Evolutionary conservation across 2,797 vertebrate genomes (phyloP), one percentile per base, ranked within the genome.

Genomic region (Hippopotamyrus pictus): DNA sequence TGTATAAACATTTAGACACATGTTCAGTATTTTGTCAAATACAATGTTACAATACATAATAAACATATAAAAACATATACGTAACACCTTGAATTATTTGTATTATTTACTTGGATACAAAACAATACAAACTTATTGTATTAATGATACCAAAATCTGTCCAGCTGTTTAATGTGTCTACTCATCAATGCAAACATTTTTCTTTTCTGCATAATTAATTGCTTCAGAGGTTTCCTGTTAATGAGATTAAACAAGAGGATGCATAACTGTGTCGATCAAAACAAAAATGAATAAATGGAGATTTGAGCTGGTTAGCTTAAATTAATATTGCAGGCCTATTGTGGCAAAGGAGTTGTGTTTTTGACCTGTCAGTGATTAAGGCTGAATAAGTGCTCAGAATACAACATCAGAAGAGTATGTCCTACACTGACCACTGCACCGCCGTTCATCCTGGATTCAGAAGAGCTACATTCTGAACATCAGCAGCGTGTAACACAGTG

Each of bases 291-390:
- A 41, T 65, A 51, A 79, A 50, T 29, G 3, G 51, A 69, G 86
- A 88, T 90, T 90, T 59, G 69, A 29, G 51, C 22, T 87, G 86
- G 48, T 89, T 54, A 76, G 11, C 69, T 89, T 82, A 89, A 44
- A 54, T 87, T 57, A 88, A 87, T 88, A 88, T 50, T 19, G 51
- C 37, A 88, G 62, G 69, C 69, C 51, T 53, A 79, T 57, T 54
- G 33, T 33, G 65, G 22, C 14, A 33, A 3, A 76, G 65, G 29
- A 89, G 88, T 87, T 89, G 53, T 41, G 65, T 88, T 73, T 89
- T 76, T 86, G n/a, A 59, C 87, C 51, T 87, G 85, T 14, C 50
- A 9, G 89, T 54, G 48, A 79, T 59, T 87, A 51, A 33, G 65
- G 50, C 53, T n/a, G 86, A 22, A 79, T 14, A 48, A 46, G n/a